These are phyloP conservation scores for Amitus sp. DNA, from an alignment of 2,888 invertebrate genomes.

Conservation along the genomic window DNA sequence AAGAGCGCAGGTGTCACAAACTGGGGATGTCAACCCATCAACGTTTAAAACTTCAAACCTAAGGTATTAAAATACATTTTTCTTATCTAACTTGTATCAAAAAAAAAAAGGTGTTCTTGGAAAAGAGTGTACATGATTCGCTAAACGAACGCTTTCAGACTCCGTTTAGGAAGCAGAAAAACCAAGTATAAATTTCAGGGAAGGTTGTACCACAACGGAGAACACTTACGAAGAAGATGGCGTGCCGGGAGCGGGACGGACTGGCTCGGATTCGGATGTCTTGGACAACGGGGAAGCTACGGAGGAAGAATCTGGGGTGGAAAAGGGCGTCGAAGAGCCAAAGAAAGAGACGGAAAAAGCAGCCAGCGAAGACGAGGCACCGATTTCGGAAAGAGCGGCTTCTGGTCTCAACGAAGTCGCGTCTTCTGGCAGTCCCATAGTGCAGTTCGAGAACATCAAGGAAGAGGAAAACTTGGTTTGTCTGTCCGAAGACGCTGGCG, in stretches of 20 bases:
- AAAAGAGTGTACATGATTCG: too few relatives aligned
- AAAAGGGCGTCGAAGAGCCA: conserved; percentile 42
- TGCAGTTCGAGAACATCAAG: conserved; percentile 60
- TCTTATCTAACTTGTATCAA: too few relatives aligned
- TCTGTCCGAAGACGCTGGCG: conserved; percentile 43
- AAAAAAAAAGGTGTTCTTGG: too few relatives aligned
- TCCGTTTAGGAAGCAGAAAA: neutral
- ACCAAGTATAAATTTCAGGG: conserved; percentile 44
- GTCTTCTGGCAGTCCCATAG: conserved; percentile 55
- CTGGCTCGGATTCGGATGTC: conserved; percentile 41
- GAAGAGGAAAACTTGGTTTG: conserved; percentile 51
- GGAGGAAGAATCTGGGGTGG: conserved; percentile 43
- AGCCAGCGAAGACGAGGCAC: conserved; percentile 58
- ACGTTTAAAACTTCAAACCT: neutral
- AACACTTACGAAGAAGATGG: conserved; percentile 56
- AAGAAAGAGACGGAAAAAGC: conserved; percentile 41
- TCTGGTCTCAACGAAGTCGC: conserved; percentile 55
- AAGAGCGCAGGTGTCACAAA: too few relatives aligned
- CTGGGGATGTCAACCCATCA: too few relatives aligned
- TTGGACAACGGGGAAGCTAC: conserved; percentile 51
- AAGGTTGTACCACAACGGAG: conserved; percentile 58
- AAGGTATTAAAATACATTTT: neutral
- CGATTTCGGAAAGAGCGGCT: conserved; percentile 60
- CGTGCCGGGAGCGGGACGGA: conserved; percentile 19
- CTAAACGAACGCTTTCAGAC: conserved; percentile 9